Base-by-base conservation (phyloP, 2,888 invertebrate species). In the Scotopteryx bipunctaria region DNA sequence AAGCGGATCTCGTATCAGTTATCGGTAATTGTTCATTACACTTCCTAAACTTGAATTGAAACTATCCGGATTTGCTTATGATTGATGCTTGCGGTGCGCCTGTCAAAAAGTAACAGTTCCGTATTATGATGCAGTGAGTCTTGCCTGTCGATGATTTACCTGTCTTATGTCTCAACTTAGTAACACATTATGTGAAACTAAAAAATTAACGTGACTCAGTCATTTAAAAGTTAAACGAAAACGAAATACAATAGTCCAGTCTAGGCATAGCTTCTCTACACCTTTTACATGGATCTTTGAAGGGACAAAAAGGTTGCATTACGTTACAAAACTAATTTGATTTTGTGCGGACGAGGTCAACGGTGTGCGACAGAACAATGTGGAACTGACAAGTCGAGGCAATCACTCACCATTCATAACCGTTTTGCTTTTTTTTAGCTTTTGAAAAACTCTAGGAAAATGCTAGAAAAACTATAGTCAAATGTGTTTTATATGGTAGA, bases 21-120 rank as follows among this genome's bases (percentile, higher is more conserved):
- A 71, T 67, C 71, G 71, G 74, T 81, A 75, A 78, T 73, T 78
- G 78, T 78, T 69, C 59, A 64, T 61, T 67, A 78, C 72, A 71
- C 86, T 89, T 89, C 89, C 89, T 89, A 89, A 86, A 83, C 72
- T 74, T 66, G 69, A 70, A 73, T 69, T 70, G 68, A 76, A 76
- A 72, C 69, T 71, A 76, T 80, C 76, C 89, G 89, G 89, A 88
- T 86, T 57, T 59, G 66, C 55, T 64, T 67, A 62, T 85, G 85
- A 85, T 83, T 82, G 83, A 85, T 82, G 73, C 73, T 67, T 64
- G 53, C 42, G 43, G n/a, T 48, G 31, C 65, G 68, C 67, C 67
- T 65, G 73, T 67, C 69, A 72, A 72, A 71, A 65, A 67, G 62
- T 64, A 59, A 61, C 60, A 65, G 74, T 88, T 89, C 89, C 89